phyloP scores from a whole-genome alignment of 2,113 vertebrate genomes.

The Jaculus jaculus region DNA sequence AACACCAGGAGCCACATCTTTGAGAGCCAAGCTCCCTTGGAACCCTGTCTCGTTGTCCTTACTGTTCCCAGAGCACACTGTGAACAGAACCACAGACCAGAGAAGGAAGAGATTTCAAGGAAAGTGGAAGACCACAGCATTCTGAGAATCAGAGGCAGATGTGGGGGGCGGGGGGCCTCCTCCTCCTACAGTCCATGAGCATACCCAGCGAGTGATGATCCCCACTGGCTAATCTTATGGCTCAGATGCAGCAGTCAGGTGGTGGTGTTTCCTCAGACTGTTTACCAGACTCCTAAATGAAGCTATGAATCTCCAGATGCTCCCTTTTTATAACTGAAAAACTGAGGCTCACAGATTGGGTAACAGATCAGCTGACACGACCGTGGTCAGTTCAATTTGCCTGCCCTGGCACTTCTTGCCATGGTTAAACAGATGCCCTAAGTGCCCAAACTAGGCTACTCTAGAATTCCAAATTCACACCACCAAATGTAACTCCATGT shows the following conservation, averaged over 20 bases:
- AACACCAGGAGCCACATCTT: not conserved
- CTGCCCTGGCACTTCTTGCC: not conserved
- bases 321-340: not conserved
- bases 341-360: not conserved
- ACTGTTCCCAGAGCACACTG: not conserved
- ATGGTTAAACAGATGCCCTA: not conserved
- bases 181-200: not conserved
- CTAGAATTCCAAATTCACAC: not conserved
- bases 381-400: not conserved
- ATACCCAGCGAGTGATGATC: not conserved
- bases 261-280: not conserved
- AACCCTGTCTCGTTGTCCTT: not conserved
- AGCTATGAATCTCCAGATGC: not conserved
- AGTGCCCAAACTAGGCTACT: not conserved
- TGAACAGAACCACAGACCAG: constrained; percentile 15
- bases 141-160: not conserved
- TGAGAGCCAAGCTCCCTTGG: not conserved
- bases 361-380: not conserved
- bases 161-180: not conserved
- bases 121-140: not conserved
- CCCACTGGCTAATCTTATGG: not conserved
- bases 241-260: not conserved
- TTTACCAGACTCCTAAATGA: not conserved
- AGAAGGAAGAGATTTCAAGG: not conserved
- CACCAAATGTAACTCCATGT: not conserved